Evolutionary conservation across 2,888 invertebrate species (phyloP).

Genomic region (Lutraria lutraria): DNA sequence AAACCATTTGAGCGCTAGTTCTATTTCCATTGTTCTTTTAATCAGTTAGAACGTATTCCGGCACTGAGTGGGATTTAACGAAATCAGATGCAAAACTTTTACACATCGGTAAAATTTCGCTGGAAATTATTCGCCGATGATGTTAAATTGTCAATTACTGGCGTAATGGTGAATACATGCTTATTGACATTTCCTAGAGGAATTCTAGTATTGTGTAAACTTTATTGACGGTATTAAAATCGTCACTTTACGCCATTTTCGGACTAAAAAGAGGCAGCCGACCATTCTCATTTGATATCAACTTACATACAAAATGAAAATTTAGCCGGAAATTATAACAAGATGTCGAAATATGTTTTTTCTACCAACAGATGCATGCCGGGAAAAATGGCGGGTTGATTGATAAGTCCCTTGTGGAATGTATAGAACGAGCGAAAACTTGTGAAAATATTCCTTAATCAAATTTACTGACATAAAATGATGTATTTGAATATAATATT

Average conservation of each 20-base stretch:
- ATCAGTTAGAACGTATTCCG: not conserved
- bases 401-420: not conserved
- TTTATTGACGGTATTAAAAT: slow-evolving; percentile 16
- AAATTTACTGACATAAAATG: slow-evolving; percentile 13
- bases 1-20: not conserved
- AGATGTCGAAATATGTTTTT: not conserved
- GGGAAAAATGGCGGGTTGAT: not conserved
- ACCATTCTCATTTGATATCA: not conserved
- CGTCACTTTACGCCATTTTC: not conserved
- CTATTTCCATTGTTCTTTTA: not conserved
- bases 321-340: not conserved
- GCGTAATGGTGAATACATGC: not conserved
- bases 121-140: not conserved
- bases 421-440: not conserved
- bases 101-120: not conserved
- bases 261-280: not conserved
- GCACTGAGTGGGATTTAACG: not conserved
- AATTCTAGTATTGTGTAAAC: not conserved
- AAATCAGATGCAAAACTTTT: not conserved
- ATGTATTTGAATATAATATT: not conserved
- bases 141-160: slow-evolving; percentile 1
- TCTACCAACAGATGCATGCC: not conserved
- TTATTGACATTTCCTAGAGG: not conserved
- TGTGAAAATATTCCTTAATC: not conserved
- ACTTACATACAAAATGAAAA: not conserved